Conservation (phyloP, 2,113 vertebrate genomes). For the Maccullochella peelii region DNA sequence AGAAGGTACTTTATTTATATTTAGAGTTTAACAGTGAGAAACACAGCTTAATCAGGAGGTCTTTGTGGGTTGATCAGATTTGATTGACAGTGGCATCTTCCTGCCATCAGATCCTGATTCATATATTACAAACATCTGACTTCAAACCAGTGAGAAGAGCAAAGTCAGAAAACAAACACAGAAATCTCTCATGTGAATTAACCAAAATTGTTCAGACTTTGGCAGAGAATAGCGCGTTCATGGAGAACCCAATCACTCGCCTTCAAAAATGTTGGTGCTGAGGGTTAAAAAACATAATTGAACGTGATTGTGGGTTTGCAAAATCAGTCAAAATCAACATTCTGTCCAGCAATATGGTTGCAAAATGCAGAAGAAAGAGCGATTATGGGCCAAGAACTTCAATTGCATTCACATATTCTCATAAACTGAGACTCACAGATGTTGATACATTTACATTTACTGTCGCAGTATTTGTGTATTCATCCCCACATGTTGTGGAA, state of each 20-base stretch:
- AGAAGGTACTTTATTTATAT: not conserved
- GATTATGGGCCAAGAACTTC: conserved; percentile 8
- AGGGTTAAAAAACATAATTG: not conserved
- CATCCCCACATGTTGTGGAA: not conserved
- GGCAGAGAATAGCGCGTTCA: not conserved
- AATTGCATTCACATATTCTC: not conserved
- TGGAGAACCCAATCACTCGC: not conserved
- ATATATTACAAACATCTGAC: conserved; percentile 9
- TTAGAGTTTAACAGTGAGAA: not conserved
- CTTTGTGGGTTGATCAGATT: conserved; percentile 14
- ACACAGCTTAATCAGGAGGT: not conserved
- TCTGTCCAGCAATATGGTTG: conserved; percentile 10
- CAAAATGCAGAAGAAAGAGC: conserved; percentile 18
- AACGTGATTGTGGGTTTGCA: conserved; percentile 28
- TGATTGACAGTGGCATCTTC: not conserved
- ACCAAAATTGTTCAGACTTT: conserved; percentile 4
- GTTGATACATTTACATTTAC: not conserved
- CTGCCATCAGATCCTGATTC: not conserved
- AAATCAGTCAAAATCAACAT: conserved; percentile 42
- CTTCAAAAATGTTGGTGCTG: not conserved
- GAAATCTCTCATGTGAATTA: conserved; percentile 2
- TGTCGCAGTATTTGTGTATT: not conserved
- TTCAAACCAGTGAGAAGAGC: not conserved
- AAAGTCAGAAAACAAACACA: conserved; percentile 1
- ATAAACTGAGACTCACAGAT: conserved; percentile 4